Evolutionary conservation across 2,888 invertebrate genomes (phyloP), one percentile per base, ranked within the genome.

Genomic region (Criorhina ranunculi): DNA sequence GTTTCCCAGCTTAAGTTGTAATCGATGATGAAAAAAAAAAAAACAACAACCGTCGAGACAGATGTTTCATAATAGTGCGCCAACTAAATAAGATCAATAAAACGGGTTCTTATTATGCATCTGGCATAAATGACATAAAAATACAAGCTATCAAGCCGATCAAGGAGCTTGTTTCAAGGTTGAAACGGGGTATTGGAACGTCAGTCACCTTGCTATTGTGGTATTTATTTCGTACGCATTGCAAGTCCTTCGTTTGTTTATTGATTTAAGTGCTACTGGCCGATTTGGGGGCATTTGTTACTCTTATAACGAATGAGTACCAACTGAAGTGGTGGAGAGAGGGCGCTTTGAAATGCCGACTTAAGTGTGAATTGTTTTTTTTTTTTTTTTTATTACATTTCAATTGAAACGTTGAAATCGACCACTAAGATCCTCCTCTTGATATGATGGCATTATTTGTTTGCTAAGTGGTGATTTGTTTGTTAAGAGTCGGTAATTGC

Each of bases 31-130:
- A 33, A 33, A 42, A 11, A 7, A n/a, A 66, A 51, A 24, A 6
- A 51, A 24, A 29, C 7, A 31, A 31, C 33, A 46, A 19, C 42
- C 29, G n/a, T 29, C 37, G 59, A 60, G 60, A 51, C 72, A 62
- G 31, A 40, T 73, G 72, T 73, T 73, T 73, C 72, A 42, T 33
- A 73, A 60, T 12, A 57, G 42, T 55, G n/a, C 31, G 31, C 53
- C 31, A 31, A 11, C 51, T 37, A 72, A 42, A 51, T 73, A 51
- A 33, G 72, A 62, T 73, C 60, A 33, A 4, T 12, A 6, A 62
- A 24, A 62, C 72, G 42, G 72, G 72, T 73, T 73, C 62, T 73
- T 17, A 11, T 40, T 59, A 70, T 70, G 57, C 46, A 70, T 57
- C 31, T 60, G 72, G 60, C 40, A 19, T 29, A 24, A 53, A 11